Evolutionary conservation across 2,797 vertebrate species (phyloP).

Genomic region (Bucorvus abyssinicus): DNA sequence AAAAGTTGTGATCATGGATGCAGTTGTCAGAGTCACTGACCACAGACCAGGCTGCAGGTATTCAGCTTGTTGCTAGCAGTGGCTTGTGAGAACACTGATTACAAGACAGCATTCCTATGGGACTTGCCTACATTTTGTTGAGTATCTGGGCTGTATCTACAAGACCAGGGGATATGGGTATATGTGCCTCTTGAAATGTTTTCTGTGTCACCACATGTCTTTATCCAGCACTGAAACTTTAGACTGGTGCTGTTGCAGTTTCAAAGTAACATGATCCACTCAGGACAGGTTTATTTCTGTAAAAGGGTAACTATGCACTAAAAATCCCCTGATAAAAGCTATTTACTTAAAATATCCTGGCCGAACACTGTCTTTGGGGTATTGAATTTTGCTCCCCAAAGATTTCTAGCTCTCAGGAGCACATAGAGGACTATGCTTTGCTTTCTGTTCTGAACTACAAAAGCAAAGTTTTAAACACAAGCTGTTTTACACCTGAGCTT

Average conservation of each 20-base stretch:
- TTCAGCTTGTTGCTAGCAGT: not conserved
- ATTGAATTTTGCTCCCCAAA: constrained; percentile 31
- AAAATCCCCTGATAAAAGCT: constrained; percentile 49
- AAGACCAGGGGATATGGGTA: not conserved
- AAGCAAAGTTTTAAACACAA: not conserved
- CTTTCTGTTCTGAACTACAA: not conserved
- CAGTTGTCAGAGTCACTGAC: not conserved
- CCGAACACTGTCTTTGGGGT: not conserved
- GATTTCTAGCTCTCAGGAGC: not conserved
- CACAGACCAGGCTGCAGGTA: not conserved
- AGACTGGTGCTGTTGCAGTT: constrained; percentile 22
- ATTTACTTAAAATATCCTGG: constrained; percentile 41
- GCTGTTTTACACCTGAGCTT: not conserved
- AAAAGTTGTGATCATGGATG: not conserved
- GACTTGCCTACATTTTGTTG: not conserved
- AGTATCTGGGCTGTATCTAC: not conserved
- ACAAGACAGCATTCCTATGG: not conserved
- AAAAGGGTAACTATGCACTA: not conserved
- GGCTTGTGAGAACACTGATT: not conserved
- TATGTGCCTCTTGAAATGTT: not conserved
- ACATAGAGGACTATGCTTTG: not conserved
- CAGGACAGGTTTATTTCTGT: constrained; percentile 35
- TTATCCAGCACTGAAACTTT: constrained; percentile 40
- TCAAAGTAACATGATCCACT: constrained; percentile 36
- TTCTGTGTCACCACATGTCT: constrained; percentile 8